Base-by-base conservation (phyloP, 2,888 invertebrate species). In the Tolmerus cingulatus region DNA sequence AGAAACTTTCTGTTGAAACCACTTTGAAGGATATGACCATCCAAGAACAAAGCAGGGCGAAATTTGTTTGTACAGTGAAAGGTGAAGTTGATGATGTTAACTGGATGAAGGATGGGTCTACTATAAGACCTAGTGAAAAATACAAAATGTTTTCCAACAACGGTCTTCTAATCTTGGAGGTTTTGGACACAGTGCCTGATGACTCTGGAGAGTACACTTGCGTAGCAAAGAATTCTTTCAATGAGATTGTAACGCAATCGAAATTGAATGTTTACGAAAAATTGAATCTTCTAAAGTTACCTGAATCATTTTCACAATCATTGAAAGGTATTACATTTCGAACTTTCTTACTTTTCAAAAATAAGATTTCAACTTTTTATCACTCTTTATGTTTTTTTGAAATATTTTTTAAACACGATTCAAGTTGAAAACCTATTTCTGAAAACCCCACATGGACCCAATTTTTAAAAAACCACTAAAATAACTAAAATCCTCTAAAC, bases 121-220 rank as follows among this genome's bases (percentile, higher is more conserved):
- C 79, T 92, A 91, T 94, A 87, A 92, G 93, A 34, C 91, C 93
- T 87, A 93, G 93, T 90, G 91, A 93, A 55, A 94, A 94, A 88
- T 95, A 93, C 90, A 93, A 84, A 19, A 81, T 92, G 90, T 94
- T 93, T 0, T 94, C 93, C 87, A 93, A 93, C 0, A 94, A 96
- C 90, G 96, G 96, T 0, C 93, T 96, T 34, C 95, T 96, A 5
- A 96, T 95, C 77, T 91, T 97, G 87, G 97, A 97, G 92, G 94
- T 97, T 19, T 92, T 95, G 57, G 95, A 96, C 90, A 95, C 95
- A 0, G 93, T 94, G 0, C 93, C 94, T 0, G 94, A 94, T 85
- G 97, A 97, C 91, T 94, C 95, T 3, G 97, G 96, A 1, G 95
- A 96, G 90, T 97, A 97, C 90, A 95, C 95, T 16, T 97, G 97